Evolutionary conservation across 2,113 vertebrate species (phyloP), one percentile per base, ranked within the genome.

Genomic region (Vireo altiloquus): DNA sequence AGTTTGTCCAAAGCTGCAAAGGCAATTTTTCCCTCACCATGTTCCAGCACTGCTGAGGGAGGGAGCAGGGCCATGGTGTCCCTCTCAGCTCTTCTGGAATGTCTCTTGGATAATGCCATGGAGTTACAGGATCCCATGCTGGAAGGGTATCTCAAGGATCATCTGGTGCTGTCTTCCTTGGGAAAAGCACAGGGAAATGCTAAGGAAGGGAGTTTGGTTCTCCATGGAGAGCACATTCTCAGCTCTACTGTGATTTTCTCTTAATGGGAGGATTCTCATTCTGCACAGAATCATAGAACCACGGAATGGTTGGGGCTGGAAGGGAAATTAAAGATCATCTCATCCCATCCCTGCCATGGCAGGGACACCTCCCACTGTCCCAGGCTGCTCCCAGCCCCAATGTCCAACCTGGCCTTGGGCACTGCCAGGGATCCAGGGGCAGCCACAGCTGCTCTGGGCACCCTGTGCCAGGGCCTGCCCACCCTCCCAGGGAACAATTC

Each of bases 301-400:
- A n/a, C n/a, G n/a, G n/a, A n/a, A n/a, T n/a, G n/a, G n/a, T n/a
- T n/a, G n/a, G n/a, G n/a, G n/a, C n/a, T n/a, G n/a, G n/a, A n/a
- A n/a, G n/a, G n/a, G n/a, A n/a, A n/a, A n/a, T n/a, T n/a, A n/a
- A n/a, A n/a, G n/a, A n/a, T n/a, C n/a, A n/a, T 25, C 47, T 39
- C 1, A 2, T 4, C 0, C 47, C 23, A 23, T 39, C 28, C 53
- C 17, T 9, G 21, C 30, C n/a, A 5, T 13, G 53, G 25, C 57
- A 76, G 71, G 44, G 82, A 68, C 61, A 42, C 46, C 22, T 77
- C 0, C 63, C 39, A 10, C 27, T 44, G 6, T 18, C 44, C 61
- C 71, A 86, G 42, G 35, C 2, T 47, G 59, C 60, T 57, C 60
- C 68, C 2, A 44, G 19, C 27, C n/a, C n/a, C 15, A 16, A 0